Evolutionary conservation across 1,140 invertebrate genomes (phyloP).

Genomic region (Nylanderia fulva): DNA sequence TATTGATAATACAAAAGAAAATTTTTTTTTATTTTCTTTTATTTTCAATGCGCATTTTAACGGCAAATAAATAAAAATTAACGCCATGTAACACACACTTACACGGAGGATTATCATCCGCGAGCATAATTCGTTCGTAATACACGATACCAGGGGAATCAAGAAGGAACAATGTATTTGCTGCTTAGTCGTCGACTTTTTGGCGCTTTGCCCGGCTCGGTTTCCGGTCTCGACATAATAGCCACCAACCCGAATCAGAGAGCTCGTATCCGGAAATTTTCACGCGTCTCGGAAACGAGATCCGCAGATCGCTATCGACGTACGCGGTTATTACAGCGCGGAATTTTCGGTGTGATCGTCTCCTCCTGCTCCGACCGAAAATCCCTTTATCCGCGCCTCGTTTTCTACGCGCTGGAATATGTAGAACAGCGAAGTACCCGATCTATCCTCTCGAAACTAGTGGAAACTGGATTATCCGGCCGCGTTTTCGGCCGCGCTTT

Average conservation of each 20-base stretch:
- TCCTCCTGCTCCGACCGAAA: neutral
- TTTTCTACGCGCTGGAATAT: constrained; percentile 11
- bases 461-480: constrained; percentile 49
- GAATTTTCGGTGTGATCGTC: constrained; percentile 21
- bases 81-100: no score
- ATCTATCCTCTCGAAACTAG: neutral
- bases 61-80: no score
- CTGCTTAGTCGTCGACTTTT: constrained; percentile 30
- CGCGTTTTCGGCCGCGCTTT: constrained; percentile 4
- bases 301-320: constrained; percentile 32
- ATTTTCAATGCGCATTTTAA: neutral
- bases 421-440: constrained; percentile 8
- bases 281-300: constrained; percentile 24
- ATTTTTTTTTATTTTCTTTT: neutral
- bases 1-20: neutral
- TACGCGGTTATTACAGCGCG: constrained; percentile 40
- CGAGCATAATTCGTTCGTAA: neutral
- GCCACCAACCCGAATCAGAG: constrained; percentile 10
- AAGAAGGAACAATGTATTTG: constrained; percentile 16
- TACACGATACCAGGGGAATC: neutral
- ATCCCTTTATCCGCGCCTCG: constrained; percentile 3
- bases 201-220: neutral
- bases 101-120: neutral
- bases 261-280: constrained; percentile 32
- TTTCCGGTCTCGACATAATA: constrained; percentile 26